Percentiles rank a stretch among this genome's conserved stretches.
phyloP scores from a whole-genome alignment of 2,888 invertebrate genomes.

The Chironomus riparius region DNA sequence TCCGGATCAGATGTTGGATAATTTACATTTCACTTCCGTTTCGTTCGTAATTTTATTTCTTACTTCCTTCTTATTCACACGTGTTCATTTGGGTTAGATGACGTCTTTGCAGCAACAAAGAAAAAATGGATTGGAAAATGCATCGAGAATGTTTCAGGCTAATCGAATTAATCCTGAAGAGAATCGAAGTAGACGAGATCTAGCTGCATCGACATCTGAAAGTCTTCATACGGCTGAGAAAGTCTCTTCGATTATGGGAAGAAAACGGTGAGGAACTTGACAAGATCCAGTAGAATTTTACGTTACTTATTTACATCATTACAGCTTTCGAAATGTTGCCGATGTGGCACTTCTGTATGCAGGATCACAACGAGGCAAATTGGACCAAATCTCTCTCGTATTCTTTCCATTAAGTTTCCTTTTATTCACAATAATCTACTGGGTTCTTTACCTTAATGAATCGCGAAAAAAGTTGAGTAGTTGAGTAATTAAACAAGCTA shows the following conservation, averaged over 20 bases:
- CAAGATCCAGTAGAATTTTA: neutral
- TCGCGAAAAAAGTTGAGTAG: conserved; percentile 36
- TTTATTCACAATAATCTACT: conserved; percentile 50
- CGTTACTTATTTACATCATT: neutral
- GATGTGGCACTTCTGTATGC: conserved; percentile 52
- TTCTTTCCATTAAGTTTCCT: conserved; percentile 51
- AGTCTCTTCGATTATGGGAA: conserved; percentile 21
- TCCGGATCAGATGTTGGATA: neutral
- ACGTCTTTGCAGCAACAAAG: conserved; percentile 30
- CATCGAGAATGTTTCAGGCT: conserved; percentile 31
- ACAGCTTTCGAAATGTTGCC: conserved; percentile 41
- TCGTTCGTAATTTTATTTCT: neutral
- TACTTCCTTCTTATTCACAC: neutral
- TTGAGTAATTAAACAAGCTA: neutral
- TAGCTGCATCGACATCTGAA: conserved; percentile 21
- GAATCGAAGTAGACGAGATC: neutral
- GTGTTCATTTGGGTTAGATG: conserved; percentile 27
- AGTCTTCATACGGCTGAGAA: conserved; percentile 19
- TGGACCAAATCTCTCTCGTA: conserved; percentile 53
- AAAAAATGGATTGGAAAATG: conserved; percentile 33
- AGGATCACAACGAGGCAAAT: conserved; percentile 51
- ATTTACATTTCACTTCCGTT: neutral
- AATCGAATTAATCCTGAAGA: conserved; percentile 33
- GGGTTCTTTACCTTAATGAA: conserved; percentile 53
- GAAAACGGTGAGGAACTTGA: neutral